These are phyloP conservation scores for Eutrigla gurnardus DNA, from an alignment of 2,797 vertebrate species.

Conservation along the genomic window DNA sequence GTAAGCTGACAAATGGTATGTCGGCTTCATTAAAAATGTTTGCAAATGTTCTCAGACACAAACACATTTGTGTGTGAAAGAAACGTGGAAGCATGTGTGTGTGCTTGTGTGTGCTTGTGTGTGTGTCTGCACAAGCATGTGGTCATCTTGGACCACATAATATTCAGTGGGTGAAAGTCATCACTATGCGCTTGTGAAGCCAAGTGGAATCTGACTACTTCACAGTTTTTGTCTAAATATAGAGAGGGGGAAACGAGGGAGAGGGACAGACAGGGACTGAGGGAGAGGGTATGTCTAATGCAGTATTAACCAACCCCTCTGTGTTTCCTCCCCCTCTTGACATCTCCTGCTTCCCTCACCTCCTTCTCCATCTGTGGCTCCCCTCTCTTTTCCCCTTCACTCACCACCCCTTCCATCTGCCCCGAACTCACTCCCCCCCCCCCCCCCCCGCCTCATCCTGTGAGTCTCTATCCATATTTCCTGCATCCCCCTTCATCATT, in stretches of 20 bases:
- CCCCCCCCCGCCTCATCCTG: slow-evolving; percentile 25
- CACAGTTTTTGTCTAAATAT: slow-evolving; percentile 85
- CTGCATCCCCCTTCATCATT: slow-evolving; percentile 33
- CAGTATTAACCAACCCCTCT: slow-evolving; percentile 78
- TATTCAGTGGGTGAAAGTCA: slow-evolving; percentile 70
- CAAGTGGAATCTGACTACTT: slow-evolving; percentile 82
- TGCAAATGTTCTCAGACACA: slow-evolving; percentile 41
- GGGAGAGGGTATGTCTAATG: slow-evolving; percentile 69
- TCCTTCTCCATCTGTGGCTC: slow-evolving; percentile 76
- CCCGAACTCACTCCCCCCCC: slow-evolving; percentile 34
- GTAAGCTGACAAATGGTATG: slow-evolving; percentile 53
- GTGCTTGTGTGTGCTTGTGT: slow-evolving; percentile 28
- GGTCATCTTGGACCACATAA: slow-evolving; percentile 59
- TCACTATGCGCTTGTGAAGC: slow-evolving; percentile 78
- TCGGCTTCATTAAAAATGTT: slow-evolving; percentile 46
- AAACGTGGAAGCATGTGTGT: slow-evolving; percentile 7
- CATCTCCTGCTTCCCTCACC: slow-evolving; percentile 66
- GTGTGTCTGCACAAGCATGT: slow-evolving; percentile 33
- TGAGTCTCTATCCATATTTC: slow-evolving; percentile 37
- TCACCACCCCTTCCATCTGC: slow-evolving; percentile 66
- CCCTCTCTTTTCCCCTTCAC: slow-evolving; percentile 45
- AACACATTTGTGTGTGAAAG: slow-evolving; percentile 42
- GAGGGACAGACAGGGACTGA: slow-evolving; percentile 67
- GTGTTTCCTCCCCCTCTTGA: slow-evolving; percentile 66
- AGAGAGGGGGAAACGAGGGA: slow-evolving; percentile 65